Evolutionary conservation across 1,140 invertebrate genomes (phyloP), one percentile per base, ranked within the genome.

Genomic region (Trichomalopsis sarcophagae): DNA sequence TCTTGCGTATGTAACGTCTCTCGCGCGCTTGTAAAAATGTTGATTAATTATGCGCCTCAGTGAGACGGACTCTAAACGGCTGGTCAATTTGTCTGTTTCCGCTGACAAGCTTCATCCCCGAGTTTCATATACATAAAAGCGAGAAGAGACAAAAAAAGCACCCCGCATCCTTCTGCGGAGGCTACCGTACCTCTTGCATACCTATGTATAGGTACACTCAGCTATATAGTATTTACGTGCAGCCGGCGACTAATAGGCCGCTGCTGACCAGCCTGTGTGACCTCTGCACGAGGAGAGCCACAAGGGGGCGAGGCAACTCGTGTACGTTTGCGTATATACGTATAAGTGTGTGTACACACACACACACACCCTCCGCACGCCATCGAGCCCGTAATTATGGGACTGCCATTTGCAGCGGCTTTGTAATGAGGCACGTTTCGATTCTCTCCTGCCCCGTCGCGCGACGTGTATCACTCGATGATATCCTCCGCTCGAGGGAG

Each of bases 361-460:
- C 13, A 50, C 13, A 50, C 47, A 50, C 14, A 50, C 14, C 55
- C 55, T 62, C 6, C 21, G 55, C 55, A 62, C 55, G 55, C 17
- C 55, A 36, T 33, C 9, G 75, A 77, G 27, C n/a, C 44, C 75
- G 75, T 33, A 79, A 79, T 79, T 66, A 79, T 79, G 77, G 27
- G 77, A 79, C 50, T 79, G 77, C 23, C 77, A 30, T 77, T 55
- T 50, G 7, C 40, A 30, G 21, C 75, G 75, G n/a, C 73, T 50
- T 50, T 36, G 77, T 79, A 79, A 79, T 79, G 77, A 66, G 50
- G 77, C 77, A 79, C 77, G 77, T 79, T 79, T 79, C 50, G 21
- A 79, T 79, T 62, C 55, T 17, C 21, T 62, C 17, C 6, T 62
- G 55, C 55, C 21, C 21, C 55, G 55, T 62, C 55, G 21, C 21